Evolutionary conservation across 1,140 invertebrate genomes (phyloP), one percentile per base, ranked within the genome.

Genomic region (Aricia agestis): DNA sequence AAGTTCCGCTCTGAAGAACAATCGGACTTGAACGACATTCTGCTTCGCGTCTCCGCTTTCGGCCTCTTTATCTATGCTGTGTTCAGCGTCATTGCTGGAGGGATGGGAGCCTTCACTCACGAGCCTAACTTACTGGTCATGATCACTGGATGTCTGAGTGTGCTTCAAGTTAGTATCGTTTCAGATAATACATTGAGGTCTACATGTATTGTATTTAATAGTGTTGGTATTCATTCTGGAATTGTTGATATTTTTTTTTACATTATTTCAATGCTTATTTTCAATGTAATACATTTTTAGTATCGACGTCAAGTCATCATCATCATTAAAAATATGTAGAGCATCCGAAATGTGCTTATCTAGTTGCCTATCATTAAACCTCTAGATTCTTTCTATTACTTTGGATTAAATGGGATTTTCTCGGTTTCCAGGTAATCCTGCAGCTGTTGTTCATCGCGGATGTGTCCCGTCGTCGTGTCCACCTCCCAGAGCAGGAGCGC

Each of bases 381-480:
- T 5, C 9, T 36, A 36, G 6, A 36, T 36, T 2, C 2, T 7
- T 36, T 36, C 36, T 36, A 4, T 36, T 6, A 1, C 9, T 36
- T 36, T 36, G 6, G 36, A 36, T 19, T 17, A 63, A 52, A 31
- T 52, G 45, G 10, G 9, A 11, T 11, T 52, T 15, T n/a, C 13
- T 19, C 32, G 31, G 36, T 42, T 67, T 85, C 32, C 90, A 97
- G 94, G 97, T 98, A 31, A 94, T 98, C 10, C 92, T 98, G 0
- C 98, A 99, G 92, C 94, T 98, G 87, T 93, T 99, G 19, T 99
- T 99, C 91, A 98, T 99, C 72, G 96, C 98, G 42, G 98, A 99
- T 89, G 97, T 98, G 0, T 97, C 96, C 2, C 95, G 97, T 25
- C 95, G 97, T 76, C 94, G 96, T 58, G 97, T 98, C n/a, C 95